Evolutionary conservation across 2,888 invertebrate species (phyloP).

Genomic region (Drosophila hawaiiensis): DNA sequence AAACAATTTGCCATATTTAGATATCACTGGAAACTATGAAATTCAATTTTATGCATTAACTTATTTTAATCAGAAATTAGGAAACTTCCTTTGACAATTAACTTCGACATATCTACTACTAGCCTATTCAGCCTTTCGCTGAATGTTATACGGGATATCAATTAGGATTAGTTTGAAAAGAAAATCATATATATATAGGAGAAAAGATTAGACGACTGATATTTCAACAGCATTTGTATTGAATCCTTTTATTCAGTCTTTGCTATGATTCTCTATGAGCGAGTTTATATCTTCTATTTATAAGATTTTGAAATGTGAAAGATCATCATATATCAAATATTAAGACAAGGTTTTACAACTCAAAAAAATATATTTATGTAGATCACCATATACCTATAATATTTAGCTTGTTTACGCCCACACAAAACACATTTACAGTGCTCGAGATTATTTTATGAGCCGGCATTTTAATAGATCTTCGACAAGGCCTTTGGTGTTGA

Average conservation of each 20-base stretch:
- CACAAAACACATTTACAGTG: conserved; percentile 23
- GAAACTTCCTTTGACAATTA: neutral
- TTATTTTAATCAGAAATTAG: neutral
- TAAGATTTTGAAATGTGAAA: neutral
- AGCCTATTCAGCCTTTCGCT: neutral
- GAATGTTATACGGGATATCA: neutral
- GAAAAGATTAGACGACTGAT: neutral
- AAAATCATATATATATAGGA: neutral
- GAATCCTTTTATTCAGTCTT: neutral
- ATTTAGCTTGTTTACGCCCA: conserved; percentile 39
- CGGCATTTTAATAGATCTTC: conserved; percentile 21
- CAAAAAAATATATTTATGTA: neutral
- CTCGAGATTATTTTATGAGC: conserved; percentile 42
- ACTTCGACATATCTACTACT: neutral
- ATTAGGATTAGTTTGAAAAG: neutral
- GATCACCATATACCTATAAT: conserved; percentile 24
- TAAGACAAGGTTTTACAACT: neutral
- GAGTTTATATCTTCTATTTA: neutral
- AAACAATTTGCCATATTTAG: neutral
- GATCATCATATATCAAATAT: neutral
- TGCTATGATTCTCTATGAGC: neutral
- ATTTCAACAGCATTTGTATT: neutral
- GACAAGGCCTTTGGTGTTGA: conserved; percentile 38
- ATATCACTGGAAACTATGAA: neutral
- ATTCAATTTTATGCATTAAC: neutral